A percentile compares a stretch with the other conserved stretches of the same genome.
phyloP scores from a whole-genome alignment of 2,113 vertebrate genomes.

The Engystomops pustulosus region DNA sequence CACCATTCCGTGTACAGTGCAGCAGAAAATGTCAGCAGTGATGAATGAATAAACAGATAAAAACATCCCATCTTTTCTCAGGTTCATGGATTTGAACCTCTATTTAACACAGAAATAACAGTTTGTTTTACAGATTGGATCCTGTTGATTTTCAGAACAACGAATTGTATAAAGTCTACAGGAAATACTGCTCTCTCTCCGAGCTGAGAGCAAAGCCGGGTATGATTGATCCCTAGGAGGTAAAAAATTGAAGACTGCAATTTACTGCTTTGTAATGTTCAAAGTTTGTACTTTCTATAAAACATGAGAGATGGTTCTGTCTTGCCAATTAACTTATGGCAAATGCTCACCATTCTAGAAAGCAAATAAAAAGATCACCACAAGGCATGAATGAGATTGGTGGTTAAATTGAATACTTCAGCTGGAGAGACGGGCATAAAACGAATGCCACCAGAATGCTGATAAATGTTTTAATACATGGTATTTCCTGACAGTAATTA shows the following conservation, averaged over 20 bases:
- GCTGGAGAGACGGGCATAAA: slow-evolving; percentile 77
- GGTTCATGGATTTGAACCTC: background rate
- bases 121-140: slow-evolving; percentile 4
- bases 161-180: background rate
- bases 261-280: slow-evolving; percentile 80
- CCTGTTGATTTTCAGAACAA: slow-evolving; percentile 12
- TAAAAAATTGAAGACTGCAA: slow-evolving; percentile 64
- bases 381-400: slow-evolving; percentile 78
- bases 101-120: background rate
- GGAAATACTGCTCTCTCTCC: background rate
- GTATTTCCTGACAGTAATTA: slow-evolving; percentile 79
- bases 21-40: background rate
- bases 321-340: slow-evolving; percentile 81
- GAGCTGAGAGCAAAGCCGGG: background rate
- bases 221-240: background rate
- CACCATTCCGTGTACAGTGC: background rate
- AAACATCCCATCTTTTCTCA: background rate
- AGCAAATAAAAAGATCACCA: slow-evolving; percentile 76
- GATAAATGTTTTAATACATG: slow-evolving; percentile 77
- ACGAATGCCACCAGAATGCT: slow-evolving; percentile 78
- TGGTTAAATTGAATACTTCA: slow-evolving; percentile 79
- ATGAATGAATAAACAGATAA: background rate
- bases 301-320: slow-evolving; percentile 81
- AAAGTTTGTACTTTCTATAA: slow-evolving; percentile 79
- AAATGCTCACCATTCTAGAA: slow-evolving; percentile 73